Conservation (phyloP, 92 coral and sea anemone genomes). For the Micromussa lordhowensis region DNA sequence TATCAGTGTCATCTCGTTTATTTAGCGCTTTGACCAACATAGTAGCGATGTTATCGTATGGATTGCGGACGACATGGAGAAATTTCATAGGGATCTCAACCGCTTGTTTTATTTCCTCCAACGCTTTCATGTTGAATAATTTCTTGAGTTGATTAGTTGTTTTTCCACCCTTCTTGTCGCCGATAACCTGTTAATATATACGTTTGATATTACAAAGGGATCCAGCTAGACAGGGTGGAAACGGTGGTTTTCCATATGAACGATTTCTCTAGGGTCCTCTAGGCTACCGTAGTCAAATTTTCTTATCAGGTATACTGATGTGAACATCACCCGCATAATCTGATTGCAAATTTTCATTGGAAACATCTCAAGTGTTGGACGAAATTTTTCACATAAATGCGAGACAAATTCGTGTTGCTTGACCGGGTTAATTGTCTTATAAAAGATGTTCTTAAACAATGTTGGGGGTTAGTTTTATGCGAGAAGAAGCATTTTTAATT, state of each 20-base stretch:
- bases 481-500: not conserved
- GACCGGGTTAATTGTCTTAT: not conserved
- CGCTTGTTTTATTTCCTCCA: conserved; percentile 49
- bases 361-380: not conserved
- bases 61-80: conserved; percentile 91
- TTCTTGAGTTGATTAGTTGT: conserved; percentile 72
- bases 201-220: not conserved
- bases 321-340: no score
- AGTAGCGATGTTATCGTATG: conserved; percentile 95
- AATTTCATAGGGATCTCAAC: conserved; percentile 76
- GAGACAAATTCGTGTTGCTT: not conserved
- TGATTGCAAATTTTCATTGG: not conserved
- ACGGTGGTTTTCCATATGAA: not conserved
- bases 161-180: conserved; percentile 92
- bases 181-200: conserved; percentile 75
- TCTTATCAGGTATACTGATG: no score
- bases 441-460: no score
- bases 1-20: conserved; percentile 43
- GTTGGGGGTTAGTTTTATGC: not conserved
- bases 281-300: no score
- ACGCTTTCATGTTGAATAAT: conserved; percentile 29
- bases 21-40: conserved; percentile 80
- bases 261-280: not conserved
- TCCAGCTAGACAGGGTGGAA: not conserved
- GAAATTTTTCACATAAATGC: not conserved